Conservation (phyloP, 2,113 vertebrate genomes). For the Paracanthobrama guichenoti region DNA sequence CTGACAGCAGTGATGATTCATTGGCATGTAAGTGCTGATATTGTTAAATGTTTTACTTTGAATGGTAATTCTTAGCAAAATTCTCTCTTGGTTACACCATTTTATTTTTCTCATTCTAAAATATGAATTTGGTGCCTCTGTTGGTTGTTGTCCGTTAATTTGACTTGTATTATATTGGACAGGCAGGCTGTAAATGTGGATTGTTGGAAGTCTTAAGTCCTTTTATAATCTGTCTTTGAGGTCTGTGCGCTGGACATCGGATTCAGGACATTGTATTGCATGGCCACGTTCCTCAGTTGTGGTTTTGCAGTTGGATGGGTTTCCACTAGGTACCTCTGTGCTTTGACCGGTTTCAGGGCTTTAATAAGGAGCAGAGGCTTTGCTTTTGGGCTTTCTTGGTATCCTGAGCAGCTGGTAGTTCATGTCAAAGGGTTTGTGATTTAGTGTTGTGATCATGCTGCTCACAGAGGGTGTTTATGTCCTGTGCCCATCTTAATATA, state of each 20-base stretch:
- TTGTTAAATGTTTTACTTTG: conserved; percentile 57
- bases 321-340: neutral
- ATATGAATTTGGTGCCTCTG: neutral
- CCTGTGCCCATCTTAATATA: neutral
- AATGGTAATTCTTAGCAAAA: conserved; percentile 3
- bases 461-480: neutral
- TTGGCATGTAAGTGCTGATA: conserved; percentile 30
- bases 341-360: neutral
- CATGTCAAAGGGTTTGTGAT: neutral
- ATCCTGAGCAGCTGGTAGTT: neutral
- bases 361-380: neutral
- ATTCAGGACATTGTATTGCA: conserved; percentile 28
- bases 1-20: neutral
- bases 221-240: conserved; percentile 18
- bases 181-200: neutral
- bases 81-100: neutral
- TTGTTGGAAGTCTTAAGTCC: neutral
- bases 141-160: neutral
- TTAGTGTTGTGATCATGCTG: conserved; percentile 15
- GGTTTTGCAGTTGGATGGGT: conserved; percentile 37
- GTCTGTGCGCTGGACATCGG: neutral
- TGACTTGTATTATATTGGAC: neutral
- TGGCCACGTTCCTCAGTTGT: conserved; percentile 26
- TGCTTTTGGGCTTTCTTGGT: conserved; percentile 3
- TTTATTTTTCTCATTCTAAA: neutral